A percentile compares a stretch with the other conserved stretches of the same genome.
Evolutionary conservation across 2,113 vertebrate species (phyloP).

Genomic region (Anarhynchus alexandrinus): DNA sequence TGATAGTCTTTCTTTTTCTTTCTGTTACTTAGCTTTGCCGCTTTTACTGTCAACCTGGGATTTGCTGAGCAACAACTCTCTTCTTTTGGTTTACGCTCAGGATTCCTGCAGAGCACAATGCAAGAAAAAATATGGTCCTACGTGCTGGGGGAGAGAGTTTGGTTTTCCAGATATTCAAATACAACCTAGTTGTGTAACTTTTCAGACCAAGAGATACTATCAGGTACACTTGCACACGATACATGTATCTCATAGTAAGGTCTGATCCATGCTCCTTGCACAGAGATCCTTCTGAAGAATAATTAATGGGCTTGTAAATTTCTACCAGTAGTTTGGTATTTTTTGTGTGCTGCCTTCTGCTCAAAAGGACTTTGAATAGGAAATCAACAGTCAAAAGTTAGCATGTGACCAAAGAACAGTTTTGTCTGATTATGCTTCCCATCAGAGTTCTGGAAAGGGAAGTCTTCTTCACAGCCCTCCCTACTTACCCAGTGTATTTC

Average conservation of each 20-base stretch:
- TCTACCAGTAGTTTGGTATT: neutral
- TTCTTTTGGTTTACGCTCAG: neutral
- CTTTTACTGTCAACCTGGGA: neutral
- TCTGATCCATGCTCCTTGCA: neutral
- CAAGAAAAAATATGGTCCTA: neutral
- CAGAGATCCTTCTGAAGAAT: neutral
- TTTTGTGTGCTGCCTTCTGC: neutral
- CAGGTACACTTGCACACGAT: neutral
- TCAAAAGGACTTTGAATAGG: neutral
- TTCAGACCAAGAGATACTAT: neutral
- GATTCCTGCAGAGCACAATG: neutral
- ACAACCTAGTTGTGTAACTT: neutral
- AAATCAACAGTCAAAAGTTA: neutral
- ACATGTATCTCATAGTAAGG: neutral
- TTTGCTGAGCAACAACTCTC: neutral
- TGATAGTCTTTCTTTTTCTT: neutral
- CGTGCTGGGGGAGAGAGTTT: accelerated
- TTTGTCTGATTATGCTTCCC: neutral
- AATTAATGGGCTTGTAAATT: neutral
- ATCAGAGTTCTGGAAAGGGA: neutral
- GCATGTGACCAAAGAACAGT: neutral
- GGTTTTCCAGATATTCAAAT: neutral
- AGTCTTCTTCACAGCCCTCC: neutral
- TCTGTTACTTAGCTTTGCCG: neutral
- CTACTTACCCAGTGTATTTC: neutral